phyloP scores from a whole-genome alignment of 1,140 invertebrate genomes.

The Micrasema longulum region DNA sequence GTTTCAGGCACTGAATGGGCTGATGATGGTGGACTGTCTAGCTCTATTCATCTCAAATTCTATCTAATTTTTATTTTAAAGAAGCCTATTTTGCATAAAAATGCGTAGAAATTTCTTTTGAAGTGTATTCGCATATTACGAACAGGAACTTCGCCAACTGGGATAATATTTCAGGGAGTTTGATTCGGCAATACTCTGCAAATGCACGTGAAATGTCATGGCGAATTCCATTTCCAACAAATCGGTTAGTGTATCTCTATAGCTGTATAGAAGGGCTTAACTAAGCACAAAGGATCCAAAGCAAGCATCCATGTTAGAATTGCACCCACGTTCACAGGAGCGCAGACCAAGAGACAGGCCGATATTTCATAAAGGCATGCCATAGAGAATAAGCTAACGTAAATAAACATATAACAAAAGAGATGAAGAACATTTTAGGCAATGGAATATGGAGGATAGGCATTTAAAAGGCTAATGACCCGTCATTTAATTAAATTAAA shows the following conservation, averaged over 20 bases:
- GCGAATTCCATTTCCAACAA: conserved; percentile 5
- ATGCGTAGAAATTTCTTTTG: too few species aligned
- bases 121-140: background rate
- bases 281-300: background rate
- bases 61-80: too few species aligned
- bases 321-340: background rate
- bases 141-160: conserved; percentile 13
- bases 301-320: background rate
- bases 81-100: too few species aligned
- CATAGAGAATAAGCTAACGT: too few species aligned
- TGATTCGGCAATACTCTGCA: conserved; percentile 1
- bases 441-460: too few species aligned
- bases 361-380: background rate
- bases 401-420: too few species aligned
- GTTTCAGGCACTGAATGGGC: too few species aligned
- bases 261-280: background rate
- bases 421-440: too few species aligned
- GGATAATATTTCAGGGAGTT: conserved; percentile 1
- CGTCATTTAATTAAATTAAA: too few species aligned
- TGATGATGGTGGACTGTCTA: too few species aligned
- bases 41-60: too few species aligned
- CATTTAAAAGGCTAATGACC: too few species aligned
- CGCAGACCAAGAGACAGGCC: background rate
- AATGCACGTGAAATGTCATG: conserved; percentile 27
- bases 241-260: conserved; percentile 1